phyloP scores from a whole-genome alignment of 2,113 vertebrate genomes.

The Microcebus tavaratra region DNA sequence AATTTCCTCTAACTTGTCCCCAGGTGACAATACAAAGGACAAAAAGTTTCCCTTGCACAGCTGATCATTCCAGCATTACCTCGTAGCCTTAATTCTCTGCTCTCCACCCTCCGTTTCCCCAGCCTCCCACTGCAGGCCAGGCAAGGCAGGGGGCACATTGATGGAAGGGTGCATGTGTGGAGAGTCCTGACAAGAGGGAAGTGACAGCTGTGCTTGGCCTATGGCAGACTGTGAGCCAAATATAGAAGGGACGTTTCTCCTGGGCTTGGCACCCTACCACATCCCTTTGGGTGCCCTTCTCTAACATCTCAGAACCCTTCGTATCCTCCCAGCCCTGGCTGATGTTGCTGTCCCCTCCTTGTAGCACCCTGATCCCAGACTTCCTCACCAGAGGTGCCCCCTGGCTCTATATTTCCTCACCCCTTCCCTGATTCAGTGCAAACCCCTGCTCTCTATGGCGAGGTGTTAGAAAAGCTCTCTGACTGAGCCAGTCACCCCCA shows the following conservation, averaged over 20 bases:
- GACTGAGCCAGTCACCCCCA: neutral
- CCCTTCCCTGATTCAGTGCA: neutral
- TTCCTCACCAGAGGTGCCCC: conserved; percentile 25
- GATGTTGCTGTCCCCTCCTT: neutral
- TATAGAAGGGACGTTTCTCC: conserved; percentile 47
- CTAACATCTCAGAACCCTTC: neutral
- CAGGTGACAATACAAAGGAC: neutral
- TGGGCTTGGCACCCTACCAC: neutral
- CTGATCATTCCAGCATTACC: neutral
- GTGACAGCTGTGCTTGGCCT: conserved; percentile 45
- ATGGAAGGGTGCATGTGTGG: neutral
- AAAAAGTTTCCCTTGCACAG: neutral
- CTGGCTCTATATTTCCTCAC: conserved; percentile 21
- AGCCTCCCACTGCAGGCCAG: neutral
- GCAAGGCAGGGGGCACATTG: neutral
- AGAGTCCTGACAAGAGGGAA: neutral
- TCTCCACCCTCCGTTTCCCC: neutral
- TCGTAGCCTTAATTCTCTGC: neutral
- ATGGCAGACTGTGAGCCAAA: neutral
- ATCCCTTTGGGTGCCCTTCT: neutral
- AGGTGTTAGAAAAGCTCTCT: conserved; percentile 25
- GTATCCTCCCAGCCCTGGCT: neutral
- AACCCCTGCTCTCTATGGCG: neutral
- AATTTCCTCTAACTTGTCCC: neutral
- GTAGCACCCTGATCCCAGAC: neutral